phyloP scores from a whole-genome alignment of 2,888 invertebrate species.

The Hyalella azteca region DNA sequence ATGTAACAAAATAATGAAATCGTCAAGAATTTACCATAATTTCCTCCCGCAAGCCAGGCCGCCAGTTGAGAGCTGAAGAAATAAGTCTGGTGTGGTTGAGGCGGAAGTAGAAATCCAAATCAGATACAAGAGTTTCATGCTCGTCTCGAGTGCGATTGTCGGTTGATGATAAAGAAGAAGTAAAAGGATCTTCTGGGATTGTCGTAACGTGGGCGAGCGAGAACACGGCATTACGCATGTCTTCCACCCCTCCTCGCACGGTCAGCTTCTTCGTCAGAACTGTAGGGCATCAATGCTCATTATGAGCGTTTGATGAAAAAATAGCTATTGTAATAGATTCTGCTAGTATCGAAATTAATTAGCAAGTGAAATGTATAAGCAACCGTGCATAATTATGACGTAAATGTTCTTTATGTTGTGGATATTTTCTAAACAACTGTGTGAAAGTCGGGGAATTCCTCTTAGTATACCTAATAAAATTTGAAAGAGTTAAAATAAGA shows the following conservation, averaged over 20 bases:
- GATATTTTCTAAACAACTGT: too few species aligned
- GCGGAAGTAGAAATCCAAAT: slow-evolving; percentile 47
- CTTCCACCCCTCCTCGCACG: slow-evolving; percentile 52
- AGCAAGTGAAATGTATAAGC: too few species aligned
- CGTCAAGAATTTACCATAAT: slow-evolving; percentile 39
- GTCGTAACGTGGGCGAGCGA: slow-evolving; percentile 44
- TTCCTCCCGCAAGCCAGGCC: slow-evolving; percentile 46
- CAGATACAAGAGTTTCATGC: slow-evolving; percentile 28
- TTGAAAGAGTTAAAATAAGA: neutral
- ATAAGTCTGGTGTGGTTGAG: slow-evolving; percentile 47
- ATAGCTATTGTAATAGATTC: too few species aligned
- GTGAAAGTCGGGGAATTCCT: neutral
- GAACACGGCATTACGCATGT: slow-evolving; percentile 50
- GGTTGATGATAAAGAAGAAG: slow-evolving; percentile 30
- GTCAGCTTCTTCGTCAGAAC: slow-evolving; percentile 51
- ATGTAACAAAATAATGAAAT: too few species aligned
- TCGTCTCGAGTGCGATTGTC: too few species aligned
- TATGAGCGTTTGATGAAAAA: too few species aligned
- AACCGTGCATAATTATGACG: too few species aligned
- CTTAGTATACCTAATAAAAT: neutral
- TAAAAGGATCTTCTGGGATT: slow-evolving; percentile 13
- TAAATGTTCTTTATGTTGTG: too few species aligned
- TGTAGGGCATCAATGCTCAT: too few species aligned
- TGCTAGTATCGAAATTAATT: too few species aligned
- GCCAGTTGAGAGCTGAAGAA: slow-evolving; percentile 47